phyloP scores from a whole-genome alignment of 2,113 vertebrate species.

The Rissa tridactyla region DNA sequence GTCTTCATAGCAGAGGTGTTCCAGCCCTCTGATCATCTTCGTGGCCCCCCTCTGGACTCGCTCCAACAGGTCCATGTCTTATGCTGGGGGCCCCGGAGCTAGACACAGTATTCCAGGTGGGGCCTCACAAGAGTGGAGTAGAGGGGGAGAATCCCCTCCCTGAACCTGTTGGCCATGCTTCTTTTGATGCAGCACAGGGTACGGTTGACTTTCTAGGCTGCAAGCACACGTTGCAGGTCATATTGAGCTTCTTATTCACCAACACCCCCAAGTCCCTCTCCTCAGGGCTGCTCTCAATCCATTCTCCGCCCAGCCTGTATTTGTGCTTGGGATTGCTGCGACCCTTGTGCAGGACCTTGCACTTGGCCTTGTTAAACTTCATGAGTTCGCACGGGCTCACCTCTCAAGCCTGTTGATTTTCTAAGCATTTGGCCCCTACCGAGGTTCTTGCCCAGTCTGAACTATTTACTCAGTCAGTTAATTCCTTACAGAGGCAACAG shows the following conservation, averaged over 20 bases:
- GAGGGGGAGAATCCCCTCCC: background rate
- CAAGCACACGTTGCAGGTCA: background rate
- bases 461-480: background rate
- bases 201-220: background rate
- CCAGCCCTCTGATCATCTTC: background rate
- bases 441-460: background rate
- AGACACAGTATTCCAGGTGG: background rate
- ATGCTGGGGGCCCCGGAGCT: background rate
- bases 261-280: background rate
- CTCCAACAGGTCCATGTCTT: background rate
- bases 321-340: background rate
- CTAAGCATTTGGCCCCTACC: background rate
- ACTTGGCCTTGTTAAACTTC: background rate
- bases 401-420: background rate
- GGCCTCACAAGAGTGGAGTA: background rate
- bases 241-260: background rate
- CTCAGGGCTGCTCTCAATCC: background rate
- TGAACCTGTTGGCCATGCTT: background rate
- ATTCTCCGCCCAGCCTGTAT: background rate
- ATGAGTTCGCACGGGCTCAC: background rate
- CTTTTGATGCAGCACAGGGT: background rate
- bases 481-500: background rate
- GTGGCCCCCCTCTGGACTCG: background rate
- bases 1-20: background rate
- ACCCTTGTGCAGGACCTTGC: background rate